Conservation (phyloP, 2,797 vertebrate genomes). For the Girardinus metallicus region DNA sequence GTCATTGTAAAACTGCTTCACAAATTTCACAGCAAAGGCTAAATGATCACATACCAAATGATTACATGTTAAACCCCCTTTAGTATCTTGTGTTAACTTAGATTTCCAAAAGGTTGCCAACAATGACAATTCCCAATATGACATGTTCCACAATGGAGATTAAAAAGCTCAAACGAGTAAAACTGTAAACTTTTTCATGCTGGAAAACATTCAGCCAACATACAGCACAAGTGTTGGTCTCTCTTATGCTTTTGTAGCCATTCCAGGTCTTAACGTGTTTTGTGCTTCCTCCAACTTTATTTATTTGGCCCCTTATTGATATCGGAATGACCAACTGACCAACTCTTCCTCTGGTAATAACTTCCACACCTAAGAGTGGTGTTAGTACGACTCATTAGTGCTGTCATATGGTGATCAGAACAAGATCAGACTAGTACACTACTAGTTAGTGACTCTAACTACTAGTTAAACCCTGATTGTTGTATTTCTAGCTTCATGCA, state of each 20-base stretch:
- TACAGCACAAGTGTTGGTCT: background rate
- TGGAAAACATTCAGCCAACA: background rate
- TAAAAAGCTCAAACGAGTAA: background rate
- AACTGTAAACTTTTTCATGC: background rate
- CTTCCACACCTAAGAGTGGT: background rate
- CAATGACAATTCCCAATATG: background rate
- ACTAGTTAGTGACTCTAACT: no score
- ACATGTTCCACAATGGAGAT: background rate
- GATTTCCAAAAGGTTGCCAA: background rate
- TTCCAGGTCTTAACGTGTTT: background rate
- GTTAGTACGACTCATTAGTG: background rate
- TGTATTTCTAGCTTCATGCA: background rate
- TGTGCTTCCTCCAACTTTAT: background rate
- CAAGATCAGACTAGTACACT: background rate
- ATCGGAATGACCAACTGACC: background rate
- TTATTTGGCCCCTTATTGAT: background rate
- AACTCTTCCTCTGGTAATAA: background rate
- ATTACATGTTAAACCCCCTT: background rate
- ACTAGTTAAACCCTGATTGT: no score
- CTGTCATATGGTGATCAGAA: background rate
- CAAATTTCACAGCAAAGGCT: background rate
- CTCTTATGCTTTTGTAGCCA: background rate
- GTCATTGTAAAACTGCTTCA: background rate
- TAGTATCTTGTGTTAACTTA: background rate
- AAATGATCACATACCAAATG: background rate